phyloP scores from a whole-genome alignment of 2,888 invertebrate genomes.

The Belgica antarctica region DNA sequence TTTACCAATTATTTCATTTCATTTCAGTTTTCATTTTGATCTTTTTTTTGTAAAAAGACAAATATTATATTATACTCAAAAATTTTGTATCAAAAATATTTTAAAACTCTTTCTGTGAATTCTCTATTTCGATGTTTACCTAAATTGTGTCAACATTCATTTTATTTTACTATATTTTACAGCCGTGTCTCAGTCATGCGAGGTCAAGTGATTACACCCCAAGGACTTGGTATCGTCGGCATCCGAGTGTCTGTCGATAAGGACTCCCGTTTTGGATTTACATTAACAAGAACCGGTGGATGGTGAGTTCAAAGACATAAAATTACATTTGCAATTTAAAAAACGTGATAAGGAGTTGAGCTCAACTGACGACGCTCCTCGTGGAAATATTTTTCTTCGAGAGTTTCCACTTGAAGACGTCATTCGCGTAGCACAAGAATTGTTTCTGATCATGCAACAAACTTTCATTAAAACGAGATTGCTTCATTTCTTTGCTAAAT shows the following conservation, averaged over 20 bases:
- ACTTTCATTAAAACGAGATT: neutral
- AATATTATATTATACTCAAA: too few species aligned
- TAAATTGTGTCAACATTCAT: too few species aligned
- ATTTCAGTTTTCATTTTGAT: slow-evolving; percentile 36
- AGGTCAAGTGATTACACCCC: slow-evolving; percentile 91
- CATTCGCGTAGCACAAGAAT: neutral
- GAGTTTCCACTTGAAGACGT: too few species aligned
- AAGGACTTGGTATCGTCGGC: slow-evolving; percentile 94
- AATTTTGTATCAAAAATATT: neutral
- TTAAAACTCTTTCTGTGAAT: neutral
- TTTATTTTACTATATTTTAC: slow-evolving; percentile 53
- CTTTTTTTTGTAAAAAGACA: slow-evolving; percentile 29
- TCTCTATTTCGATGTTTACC: too few species aligned
- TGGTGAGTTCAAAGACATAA: slow-evolving; percentile 70
- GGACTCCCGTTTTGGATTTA: slow-evolving; percentile 94
- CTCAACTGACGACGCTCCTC: too few species aligned
- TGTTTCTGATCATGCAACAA: too few species aligned
- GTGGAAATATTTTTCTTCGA: too few species aligned
- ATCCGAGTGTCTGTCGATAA: slow-evolving; percentile 94
- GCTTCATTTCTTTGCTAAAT: slow-evolving; percentile 35
- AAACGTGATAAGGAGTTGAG: too few species aligned
- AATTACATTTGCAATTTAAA: slow-evolving; percentile 44
- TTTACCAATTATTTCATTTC: slow-evolving; percentile 38
- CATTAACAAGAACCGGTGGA: slow-evolving; percentile 87
- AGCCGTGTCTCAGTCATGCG: slow-evolving; percentile 99